phyloP scores from a whole-genome alignment of 2,797 vertebrate genomes.

The Pipistrellus pipistrellus region DNA sequence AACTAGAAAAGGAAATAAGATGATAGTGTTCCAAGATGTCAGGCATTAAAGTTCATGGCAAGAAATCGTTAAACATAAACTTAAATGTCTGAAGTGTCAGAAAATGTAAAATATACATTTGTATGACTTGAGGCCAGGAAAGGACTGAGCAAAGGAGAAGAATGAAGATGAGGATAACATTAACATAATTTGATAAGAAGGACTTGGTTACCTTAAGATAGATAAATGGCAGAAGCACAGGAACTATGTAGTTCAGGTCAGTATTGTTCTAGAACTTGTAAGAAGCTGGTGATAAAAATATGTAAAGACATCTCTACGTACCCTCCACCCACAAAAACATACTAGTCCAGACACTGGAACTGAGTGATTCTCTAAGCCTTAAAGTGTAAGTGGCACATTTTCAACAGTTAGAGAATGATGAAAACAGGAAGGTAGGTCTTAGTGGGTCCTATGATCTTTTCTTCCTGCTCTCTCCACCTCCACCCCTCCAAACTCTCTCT shows the following conservation, averaged over 20 bases:
- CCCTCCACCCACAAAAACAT: neutral
- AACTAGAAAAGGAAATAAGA: slow-evolving; percentile 68
- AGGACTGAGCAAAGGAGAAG: neutral
- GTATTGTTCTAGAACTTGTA: neutral
- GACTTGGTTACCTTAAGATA: neutral
- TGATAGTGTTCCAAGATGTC: slow-evolving; percentile 65
- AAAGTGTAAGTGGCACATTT: neutral
- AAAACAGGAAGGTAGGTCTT: neutral
- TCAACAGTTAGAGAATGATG: neutral
- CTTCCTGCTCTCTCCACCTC: neutral
- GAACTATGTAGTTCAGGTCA: neutral
- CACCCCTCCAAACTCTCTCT: neutral
- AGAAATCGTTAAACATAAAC: slow-evolving; percentile 72
- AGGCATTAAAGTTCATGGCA: slow-evolving; percentile 60
- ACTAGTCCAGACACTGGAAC: neutral
- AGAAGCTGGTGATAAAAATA: neutral
- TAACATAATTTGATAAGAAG: neutral
- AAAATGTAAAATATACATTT: slow-evolving; percentile 57
- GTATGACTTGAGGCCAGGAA: neutral
- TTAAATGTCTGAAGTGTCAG: slow-evolving; percentile 63
- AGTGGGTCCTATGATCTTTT: neutral
- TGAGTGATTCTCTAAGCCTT: neutral
- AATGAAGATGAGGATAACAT: neutral
- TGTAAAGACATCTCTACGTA: neutral
- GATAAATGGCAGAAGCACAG: neutral